A percentile compares a stretch with the other conserved stretches of the same genome.
phyloP scores from a whole-genome alignment of 2,113 vertebrate species.

The Pelmatolapia mariae region DNA sequence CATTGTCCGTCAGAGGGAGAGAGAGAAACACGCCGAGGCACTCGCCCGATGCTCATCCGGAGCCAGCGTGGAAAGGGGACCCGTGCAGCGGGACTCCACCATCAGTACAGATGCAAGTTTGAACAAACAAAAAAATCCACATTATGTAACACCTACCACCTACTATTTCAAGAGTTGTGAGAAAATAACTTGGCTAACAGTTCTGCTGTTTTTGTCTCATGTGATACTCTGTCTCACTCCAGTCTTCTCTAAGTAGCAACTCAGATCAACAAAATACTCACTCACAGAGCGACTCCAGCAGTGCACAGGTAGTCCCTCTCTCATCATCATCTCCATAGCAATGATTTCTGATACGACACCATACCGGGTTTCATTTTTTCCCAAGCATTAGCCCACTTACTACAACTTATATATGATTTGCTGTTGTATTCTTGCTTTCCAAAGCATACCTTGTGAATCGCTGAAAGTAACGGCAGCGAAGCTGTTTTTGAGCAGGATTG shows the following conservation, averaged over 20 bases:
- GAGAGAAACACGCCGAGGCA: constrained; percentile 87
- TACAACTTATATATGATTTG: not conserved
- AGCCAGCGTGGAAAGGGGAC: constrained; percentile 82
- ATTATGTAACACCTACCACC: not conserved
- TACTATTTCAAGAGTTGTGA: not conserved
- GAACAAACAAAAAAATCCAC: not conserved
- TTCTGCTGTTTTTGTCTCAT: not conserved
- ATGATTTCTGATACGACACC: not conserved
- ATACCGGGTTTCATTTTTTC: not conserved
- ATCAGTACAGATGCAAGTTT: constrained; percentile 84
- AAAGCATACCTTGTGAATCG: not conserved
- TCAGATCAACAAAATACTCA: constrained; percentile 80
- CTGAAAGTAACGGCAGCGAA: not conserved
- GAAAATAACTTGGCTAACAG: not conserved
- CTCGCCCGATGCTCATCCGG: constrained; percentile 90
- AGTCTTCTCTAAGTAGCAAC: constrained; percentile 91
- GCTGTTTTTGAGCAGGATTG: not conserved
- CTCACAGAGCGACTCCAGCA: constrained; percentile 88
- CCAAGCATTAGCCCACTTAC: not conserved
- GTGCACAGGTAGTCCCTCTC: constrained; percentile 79
- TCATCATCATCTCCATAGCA: not conserved
- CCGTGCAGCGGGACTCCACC: constrained; percentile 89
- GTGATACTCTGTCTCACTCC: not conserved
- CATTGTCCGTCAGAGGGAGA: constrained; percentile 89
- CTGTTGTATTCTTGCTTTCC: not conserved